Percentiles rank a stretch among this genome's conserved stretches.
Conservation (phyloP, 2,888 invertebrate genomes). For the Microctonus aethiopoides region DNA sequence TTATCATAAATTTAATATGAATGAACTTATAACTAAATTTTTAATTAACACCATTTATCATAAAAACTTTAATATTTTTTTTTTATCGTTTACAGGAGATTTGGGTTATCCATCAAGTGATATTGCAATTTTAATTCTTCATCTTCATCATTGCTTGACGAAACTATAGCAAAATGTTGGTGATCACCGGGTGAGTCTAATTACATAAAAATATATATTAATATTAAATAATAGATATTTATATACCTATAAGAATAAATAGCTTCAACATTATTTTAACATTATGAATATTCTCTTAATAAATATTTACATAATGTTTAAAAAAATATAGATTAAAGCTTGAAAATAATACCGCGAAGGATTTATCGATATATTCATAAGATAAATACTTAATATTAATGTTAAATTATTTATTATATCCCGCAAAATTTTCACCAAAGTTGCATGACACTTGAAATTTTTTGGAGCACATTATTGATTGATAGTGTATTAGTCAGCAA, state of each 20-base stretch:
- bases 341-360: too few species aligned
- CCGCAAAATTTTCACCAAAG: too few species aligned
- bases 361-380: too few species aligned
- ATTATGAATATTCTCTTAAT: too few species aligned
- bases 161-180: neutral
- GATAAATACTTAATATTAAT: too few species aligned
- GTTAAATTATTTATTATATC: too few species aligned
- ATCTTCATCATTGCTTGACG: neutral
- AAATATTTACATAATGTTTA: too few species aligned
- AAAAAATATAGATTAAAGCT: too few species aligned
- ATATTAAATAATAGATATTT: neutral
- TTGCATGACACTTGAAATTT: too few species aligned
- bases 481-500: neutral
- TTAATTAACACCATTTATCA: neutral
- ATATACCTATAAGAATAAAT: too few species aligned
- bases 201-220: neutral
- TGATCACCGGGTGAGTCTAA: neutral
- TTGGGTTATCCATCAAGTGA: neutral
- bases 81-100: neutral
- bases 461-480: neutral
- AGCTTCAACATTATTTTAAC: too few species aligned
- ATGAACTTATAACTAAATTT: neutral
- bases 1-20: neutral
- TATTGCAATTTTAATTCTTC: neutral
- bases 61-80: neutral